A percentile compares a stretch with the other conserved stretches of the same genome.
Conservation (phyloP, 1,140 invertebrate species). For the Pygmarrhopalites habei region DNA sequence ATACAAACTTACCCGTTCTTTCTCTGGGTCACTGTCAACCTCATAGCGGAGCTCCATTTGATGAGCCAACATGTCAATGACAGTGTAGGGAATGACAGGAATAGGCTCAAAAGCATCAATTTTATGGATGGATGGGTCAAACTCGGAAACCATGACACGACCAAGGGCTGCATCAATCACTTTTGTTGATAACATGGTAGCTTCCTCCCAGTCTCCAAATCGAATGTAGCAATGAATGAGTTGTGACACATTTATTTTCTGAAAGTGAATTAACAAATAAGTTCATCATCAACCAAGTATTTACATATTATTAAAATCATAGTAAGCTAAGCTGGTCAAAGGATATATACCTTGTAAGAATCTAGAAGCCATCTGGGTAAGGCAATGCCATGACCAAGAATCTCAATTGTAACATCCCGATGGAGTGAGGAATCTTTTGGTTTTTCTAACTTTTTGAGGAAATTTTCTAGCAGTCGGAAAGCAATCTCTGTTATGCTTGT, state of each 20-base stretch:
- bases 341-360: conserved; percentile 26
- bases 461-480: conserved; percentile 28
- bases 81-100: conserved; percentile 27
- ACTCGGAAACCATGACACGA: conserved; percentile 16
- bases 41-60: conserved; percentile 13
- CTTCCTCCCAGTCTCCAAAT: conserved; percentile 32
- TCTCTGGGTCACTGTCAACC: conserved; percentile 5
- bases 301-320: background rate
- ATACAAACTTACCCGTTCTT: background rate
- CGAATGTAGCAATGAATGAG: conserved; percentile 31
- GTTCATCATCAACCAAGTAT: background rate
- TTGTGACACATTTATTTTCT: conserved; percentile 26
- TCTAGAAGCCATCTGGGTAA: conserved; percentile 33
- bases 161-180: conserved; percentile 34
- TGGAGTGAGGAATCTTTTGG: conserved; percentile 23
- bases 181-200: conserved; percentile 20
- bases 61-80: conserved; percentile 22
- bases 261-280: background rate
- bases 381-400: conserved; percentile 13
- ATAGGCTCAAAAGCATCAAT: conserved; percentile 24
- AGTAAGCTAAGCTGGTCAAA: background rate
- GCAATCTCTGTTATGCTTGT: conserved; percentile 25
- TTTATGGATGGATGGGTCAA: conserved; percentile 29
- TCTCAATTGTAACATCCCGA: conserved; percentile 21
- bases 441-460: conserved; percentile 25